Percentiles rank a stretch among this genome's conserved stretches.
phyloP scores from a whole-genome alignment of 2,113 vertebrate genomes.

The Balaeniceps rex region DNA sequence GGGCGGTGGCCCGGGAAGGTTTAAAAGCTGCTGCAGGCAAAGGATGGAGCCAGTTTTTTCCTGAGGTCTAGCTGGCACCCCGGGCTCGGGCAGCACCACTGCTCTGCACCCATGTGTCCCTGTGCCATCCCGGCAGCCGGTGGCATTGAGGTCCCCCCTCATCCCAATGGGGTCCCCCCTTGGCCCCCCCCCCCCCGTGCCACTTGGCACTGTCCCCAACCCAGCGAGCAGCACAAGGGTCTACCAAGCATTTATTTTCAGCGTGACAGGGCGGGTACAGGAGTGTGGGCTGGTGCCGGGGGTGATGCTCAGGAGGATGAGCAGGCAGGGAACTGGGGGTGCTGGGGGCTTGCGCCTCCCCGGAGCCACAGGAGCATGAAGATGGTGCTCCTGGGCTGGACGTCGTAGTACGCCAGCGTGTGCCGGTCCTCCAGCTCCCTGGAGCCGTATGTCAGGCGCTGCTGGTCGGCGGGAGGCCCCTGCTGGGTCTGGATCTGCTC shows the following conservation, averaged over 20 bases:
- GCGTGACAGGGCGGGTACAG: background rate
- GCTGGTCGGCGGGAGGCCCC: background rate
- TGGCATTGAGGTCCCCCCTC: background rate
- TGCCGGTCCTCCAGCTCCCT: background rate
- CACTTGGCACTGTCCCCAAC: background rate
- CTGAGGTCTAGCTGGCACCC: background rate
- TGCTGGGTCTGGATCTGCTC: background rate
- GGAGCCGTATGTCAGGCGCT: background rate
- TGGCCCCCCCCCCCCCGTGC: background rate
- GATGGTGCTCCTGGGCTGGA: background rate
- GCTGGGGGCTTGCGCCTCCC: background rate
- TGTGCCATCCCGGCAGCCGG: background rate
- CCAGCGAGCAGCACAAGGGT: background rate
- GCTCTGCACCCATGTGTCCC: background rate
- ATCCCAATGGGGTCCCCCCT: background rate
- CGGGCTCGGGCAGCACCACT: background rate
- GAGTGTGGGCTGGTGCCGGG: background rate
- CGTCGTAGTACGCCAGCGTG: fast-evolving
- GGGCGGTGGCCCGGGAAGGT: too few relatives aligned
- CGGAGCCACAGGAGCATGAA: conserved; percentile 16
- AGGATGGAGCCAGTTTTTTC: background rate
- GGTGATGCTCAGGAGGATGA: background rate
- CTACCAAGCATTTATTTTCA: background rate
- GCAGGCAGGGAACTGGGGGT: background rate
- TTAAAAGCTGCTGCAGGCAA: background rate